A percentile compares a stretch with the other conserved stretches of the same genome.
phyloP scores from a whole-genome alignment of 2,797 vertebrate genomes.

The Lithobates sylvaticus region DNA sequence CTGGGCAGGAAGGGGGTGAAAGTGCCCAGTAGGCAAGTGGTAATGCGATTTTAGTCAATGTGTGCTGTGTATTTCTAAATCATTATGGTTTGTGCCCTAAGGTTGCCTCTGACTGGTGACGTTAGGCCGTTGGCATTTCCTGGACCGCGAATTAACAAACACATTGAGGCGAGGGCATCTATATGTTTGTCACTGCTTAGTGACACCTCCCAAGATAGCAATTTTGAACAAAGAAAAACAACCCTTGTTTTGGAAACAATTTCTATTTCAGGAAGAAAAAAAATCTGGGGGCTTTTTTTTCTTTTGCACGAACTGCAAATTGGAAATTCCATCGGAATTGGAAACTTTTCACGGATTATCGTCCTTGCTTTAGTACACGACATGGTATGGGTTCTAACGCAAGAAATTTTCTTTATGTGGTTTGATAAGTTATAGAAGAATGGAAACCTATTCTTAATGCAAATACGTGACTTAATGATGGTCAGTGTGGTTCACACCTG shows the following conservation, averaged over 20 bases:
- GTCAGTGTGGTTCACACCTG: slow-evolving; percentile 36
- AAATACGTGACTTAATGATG: slow-evolving; percentile 29
- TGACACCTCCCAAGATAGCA: background rate
- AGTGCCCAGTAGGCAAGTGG: too few species aligned
- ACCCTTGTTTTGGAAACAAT: background rate
- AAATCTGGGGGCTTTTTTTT: too few species aligned
- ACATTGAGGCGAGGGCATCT: too few species aligned
- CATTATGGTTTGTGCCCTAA: too few species aligned
- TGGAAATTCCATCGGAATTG: background rate
- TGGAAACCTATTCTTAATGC: slow-evolving; percentile 25
- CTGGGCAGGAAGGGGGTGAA: too few species aligned
- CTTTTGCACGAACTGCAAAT: background rate
- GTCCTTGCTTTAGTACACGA: background rate
- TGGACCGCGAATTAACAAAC: too few species aligned
- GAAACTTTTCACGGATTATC: slow-evolving; percentile 9
- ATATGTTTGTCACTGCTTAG: too few species aligned
- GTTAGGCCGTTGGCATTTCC: too few species aligned
- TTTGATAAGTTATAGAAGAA: slow-evolving; percentile 16
- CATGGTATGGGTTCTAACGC: background rate
- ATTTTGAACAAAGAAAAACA: background rate
- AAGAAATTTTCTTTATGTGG: background rate
- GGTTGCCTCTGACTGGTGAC: too few species aligned
- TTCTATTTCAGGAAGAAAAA: background rate
- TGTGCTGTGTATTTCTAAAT: too few species aligned
- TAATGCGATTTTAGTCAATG: too few species aligned